phyloP scores from a whole-genome alignment of 2,888 invertebrate species.

The Sinopyrophorus schimmeli region DNA sequence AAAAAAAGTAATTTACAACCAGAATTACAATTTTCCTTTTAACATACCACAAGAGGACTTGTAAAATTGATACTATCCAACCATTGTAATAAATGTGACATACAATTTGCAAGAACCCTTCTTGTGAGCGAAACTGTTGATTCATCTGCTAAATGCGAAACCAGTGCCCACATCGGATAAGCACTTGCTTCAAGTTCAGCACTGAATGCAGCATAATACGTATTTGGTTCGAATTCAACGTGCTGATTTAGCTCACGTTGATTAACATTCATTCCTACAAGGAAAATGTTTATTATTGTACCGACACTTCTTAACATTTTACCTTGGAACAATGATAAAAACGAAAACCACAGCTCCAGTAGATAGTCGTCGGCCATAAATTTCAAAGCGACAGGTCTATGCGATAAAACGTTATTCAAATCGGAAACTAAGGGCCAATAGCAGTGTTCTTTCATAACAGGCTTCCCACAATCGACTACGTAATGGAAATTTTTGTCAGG shows the following conservation, averaged over 20 bases:
- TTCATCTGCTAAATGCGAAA: slow-evolving; percentile 80
- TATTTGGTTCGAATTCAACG: slow-evolving; percentile 95
- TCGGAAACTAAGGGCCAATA: slow-evolving; percentile 98
- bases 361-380: slow-evolving; percentile 87
- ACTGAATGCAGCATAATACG: slow-evolving; percentile 97
- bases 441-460: slow-evolving; percentile 96
- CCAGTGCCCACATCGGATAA: slow-evolving; percentile 97
- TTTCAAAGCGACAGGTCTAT: slow-evolving; percentile 85
- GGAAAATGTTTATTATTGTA: slow-evolving; percentile 6
- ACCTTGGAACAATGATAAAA: slow-evolving; percentile 94
- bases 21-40: not conserved
- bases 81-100: slow-evolving; percentile 84
- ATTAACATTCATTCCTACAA: slow-evolving; percentile 93
- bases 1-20: slow-evolving; percentile 30
- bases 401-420: slow-evolving; percentile 93
- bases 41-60: slow-evolving; percentile 66
- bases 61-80: slow-evolving; percentile 80
- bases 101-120: slow-evolving; percentile 75
- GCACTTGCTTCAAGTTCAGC: slow-evolving; percentile 97
- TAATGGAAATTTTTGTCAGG: slow-evolving; percentile 80
- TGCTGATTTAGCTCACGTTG: slow-evolving; percentile 87
- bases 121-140: slow-evolving; percentile 74
- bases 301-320: slow-evolving; percentile 35
- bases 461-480: slow-evolving; percentile 89
- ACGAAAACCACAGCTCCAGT: slow-evolving; percentile 95